Evolutionary conservation across 2,888 invertebrate species (phyloP).

Genomic region (Stenodema calcarata): DNA sequence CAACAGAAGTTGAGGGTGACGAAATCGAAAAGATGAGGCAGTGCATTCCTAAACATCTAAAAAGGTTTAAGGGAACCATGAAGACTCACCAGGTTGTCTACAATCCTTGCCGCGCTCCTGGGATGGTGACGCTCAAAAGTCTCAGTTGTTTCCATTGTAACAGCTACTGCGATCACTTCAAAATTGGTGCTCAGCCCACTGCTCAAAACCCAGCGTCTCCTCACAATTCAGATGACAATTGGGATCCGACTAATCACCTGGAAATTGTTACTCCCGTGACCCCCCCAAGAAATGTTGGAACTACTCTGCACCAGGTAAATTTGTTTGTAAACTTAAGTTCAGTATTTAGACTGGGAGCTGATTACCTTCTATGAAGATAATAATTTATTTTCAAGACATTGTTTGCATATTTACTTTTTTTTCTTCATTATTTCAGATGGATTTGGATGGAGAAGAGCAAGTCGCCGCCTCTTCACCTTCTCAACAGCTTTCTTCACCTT

Average conservation of each 20-base stretch:
- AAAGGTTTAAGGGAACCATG: slow-evolving; percentile 10
- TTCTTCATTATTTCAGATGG: background rate
- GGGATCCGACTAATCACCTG: background rate
- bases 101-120: background rate
- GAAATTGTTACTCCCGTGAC: background rate
- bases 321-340: too few species aligned
- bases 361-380: too few species aligned
- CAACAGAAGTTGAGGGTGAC: too few species aligned
- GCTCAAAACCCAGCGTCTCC: background rate
- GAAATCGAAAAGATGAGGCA: background rate
- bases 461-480: background rate
- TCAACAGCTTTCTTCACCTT: background rate
- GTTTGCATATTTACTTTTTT: too few species aligned
- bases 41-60: too few species aligned
- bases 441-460: background rate
- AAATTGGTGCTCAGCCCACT: background rate
- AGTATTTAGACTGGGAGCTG: too few species aligned
- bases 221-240: background rate
- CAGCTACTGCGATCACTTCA: background rate
- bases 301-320: background rate
- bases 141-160: background rate
- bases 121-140: slow-evolving; percentile 1
- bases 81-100: background rate
- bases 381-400: too few species aligned
- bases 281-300: background rate